phyloP scores from a whole-genome alignment of 2,113 vertebrate species.

The Sclerurus mexicanus region DNA sequence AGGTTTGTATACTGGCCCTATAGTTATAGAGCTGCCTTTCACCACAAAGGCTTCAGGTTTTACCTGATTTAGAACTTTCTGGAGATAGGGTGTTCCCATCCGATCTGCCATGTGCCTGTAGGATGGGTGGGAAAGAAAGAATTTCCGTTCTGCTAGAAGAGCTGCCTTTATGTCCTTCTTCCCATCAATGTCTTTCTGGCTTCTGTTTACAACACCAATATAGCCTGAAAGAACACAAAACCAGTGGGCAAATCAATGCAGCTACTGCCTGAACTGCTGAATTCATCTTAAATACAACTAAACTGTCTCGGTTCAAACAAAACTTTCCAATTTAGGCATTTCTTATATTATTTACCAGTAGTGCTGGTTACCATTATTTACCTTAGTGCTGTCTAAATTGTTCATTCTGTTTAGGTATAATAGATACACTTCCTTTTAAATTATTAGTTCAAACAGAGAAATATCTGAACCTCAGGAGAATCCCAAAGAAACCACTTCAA shows the following conservation, averaged over 20 bases:
- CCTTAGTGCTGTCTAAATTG: background rate
- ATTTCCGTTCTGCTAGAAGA: constrained; percentile 93
- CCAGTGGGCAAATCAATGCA: background rate
- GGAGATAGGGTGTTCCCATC: constrained; percentile 95
- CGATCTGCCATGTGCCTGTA: constrained; percentile 96
- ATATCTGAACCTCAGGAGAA: background rate
- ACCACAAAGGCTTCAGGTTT: background rate
- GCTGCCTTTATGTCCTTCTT: constrained; percentile 94
- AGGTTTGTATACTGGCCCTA: background rate
- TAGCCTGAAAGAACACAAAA: constrained; percentile 78
- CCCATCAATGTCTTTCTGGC: constrained; percentile 98
- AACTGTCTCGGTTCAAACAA: background rate
- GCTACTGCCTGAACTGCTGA: background rate
- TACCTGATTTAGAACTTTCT: constrained; percentile 96
- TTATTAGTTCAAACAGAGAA: background rate
- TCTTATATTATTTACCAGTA: background rate
- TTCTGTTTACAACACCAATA: constrained; percentile 96
- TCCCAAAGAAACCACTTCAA: background rate
- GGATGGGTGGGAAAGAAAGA: constrained; percentile 93
- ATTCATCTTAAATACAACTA: background rate
- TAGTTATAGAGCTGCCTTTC: background rate
- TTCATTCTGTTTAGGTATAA: background rate
- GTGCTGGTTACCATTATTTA: too few relatives aligned
- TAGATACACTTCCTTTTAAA: background rate
- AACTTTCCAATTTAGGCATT: background rate